Base-by-base conservation (phyloP, 2,888 invertebrate genomes). In the Lithophane ornitopus region DNA sequence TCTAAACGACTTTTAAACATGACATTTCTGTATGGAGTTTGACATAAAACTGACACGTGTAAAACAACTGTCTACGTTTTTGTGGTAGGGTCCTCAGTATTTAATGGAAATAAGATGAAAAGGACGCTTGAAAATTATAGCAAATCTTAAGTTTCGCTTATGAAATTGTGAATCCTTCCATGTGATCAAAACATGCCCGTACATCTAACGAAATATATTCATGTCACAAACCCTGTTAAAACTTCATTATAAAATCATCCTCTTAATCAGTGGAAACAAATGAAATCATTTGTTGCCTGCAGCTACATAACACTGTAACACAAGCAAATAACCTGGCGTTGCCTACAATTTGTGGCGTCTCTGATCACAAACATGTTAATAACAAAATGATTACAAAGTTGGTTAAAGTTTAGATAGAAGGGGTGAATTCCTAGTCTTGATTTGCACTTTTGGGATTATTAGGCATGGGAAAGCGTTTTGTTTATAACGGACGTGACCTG, bases 341-440 rank as follows among this genome's bases (percentile, higher is more conserved):
- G 61, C 28, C 39, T 75, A 69, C 41, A 73, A 70, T 67, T 73
- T 49, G 69, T 61, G 44, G 28, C 54, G 52, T 58, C 44, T 74
- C 41, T 66, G 68, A 76, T 76, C 67, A 74, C 61, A 59, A 74
- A 56, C 74, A 39, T 61, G 68, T 78, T 78, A 76, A 69, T 44
- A 82, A 82, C 74, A 61, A 78, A 78, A 78, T 82, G 11, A 67
- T 81, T 74, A 81, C 62, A 74, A 81, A 82, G 61, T 82, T 66
- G 41, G 62, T 80, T 68, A 2, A 58, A 81, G 70, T 81, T 81
- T 59, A 81, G 68, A 63, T 66, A 58, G n/a, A 46, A 46, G 28
- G 67, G 49, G 54, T 19, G 41, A 76, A 81, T 76, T 78, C 67
- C 70, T 74, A 78, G 78, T 74, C 16, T 34, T 46, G 22, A 34